Percentiles rank a stretch among this genome's conserved stretches.
Evolutionary conservation across 2,797 vertebrate genomes (phyloP).

Genomic region (Falco concolor): DNA sequence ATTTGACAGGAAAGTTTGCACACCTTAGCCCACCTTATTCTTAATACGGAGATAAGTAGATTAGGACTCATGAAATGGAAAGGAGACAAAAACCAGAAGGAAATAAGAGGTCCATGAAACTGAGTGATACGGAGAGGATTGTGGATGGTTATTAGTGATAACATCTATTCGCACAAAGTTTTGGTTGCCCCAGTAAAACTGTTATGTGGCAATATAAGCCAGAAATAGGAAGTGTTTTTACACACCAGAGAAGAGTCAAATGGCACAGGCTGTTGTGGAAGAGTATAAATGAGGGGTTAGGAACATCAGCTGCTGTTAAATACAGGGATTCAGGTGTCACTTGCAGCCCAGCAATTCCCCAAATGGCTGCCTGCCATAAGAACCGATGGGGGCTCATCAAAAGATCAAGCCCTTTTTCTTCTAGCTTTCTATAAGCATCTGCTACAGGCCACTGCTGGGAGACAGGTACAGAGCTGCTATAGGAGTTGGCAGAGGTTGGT

Average conservation of each 20-base stretch:
- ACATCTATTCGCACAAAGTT: not conserved
- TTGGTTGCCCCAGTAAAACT: not conserved
- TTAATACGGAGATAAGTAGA: not conserved
- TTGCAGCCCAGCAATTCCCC: not conserved
- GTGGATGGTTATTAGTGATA: not conserved
- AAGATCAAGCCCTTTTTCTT: not conserved
- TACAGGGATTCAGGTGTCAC: not conserved
- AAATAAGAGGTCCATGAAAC: not conserved
- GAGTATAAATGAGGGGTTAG: not conserved
- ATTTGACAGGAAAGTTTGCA: not conserved
- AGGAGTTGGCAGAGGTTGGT: not conserved
- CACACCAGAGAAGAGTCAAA: not conserved
- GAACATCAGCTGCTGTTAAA: not conserved
- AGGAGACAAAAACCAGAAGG: not conserved
- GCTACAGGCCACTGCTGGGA: not conserved
- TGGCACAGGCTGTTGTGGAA: not conserved
- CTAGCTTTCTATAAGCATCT: not conserved
- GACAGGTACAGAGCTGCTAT: not conserved
- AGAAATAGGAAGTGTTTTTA: not conserved
- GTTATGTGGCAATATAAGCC: not conserved
- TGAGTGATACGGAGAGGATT: not conserved
- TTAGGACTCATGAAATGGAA: not conserved
- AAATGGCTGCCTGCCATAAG: not conserved
- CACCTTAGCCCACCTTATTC: not conserved
- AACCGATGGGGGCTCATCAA: not conserved